Evolutionary conservation across 2,888 invertebrate genomes (phyloP).

Genomic region (Julus scandinavius): DNA sequence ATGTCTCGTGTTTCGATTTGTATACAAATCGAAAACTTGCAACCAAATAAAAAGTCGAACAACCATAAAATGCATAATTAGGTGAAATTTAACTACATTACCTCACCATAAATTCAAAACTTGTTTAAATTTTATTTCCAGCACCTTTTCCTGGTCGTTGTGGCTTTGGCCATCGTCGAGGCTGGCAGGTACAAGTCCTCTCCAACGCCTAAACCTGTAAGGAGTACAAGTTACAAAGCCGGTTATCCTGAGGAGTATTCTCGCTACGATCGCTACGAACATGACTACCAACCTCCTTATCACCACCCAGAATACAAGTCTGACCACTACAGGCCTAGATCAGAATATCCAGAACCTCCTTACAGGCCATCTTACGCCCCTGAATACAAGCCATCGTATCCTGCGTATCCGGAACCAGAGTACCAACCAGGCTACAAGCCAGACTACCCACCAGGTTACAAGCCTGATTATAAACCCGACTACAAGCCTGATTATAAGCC

Average conservation of each 20-base stretch:
- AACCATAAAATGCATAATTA: too few relatives aligned
- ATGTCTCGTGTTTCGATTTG: too few relatives aligned
- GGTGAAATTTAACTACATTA: too few relatives aligned
- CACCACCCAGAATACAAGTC: conserved; percentile 16
- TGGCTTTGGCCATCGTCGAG: neutral
- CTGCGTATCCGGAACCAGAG: neutral
- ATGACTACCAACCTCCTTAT: neutral
- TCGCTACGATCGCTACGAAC: neutral
- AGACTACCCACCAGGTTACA: neutral
- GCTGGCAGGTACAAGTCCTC: conserved; percentile 5
- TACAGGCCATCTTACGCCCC: neutral
- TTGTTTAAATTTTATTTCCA: neutral
- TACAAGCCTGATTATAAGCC: neutral
- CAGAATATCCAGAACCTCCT: neutral
- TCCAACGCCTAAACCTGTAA: neutral
- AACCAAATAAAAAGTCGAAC: too few relatives aligned
- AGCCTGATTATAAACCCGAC: neutral
- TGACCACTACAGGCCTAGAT: neutral
- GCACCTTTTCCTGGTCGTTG: neutral
- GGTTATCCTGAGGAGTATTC: neutral
- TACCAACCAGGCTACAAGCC: conserved; percentile 6
- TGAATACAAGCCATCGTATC: neutral
- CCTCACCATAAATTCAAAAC: neutral
- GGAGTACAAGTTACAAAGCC: neutral
- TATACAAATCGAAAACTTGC: too few relatives aligned